Conservation (phyloP, 2,888 invertebrate genomes). For the Tholera decimalis region DNA sequence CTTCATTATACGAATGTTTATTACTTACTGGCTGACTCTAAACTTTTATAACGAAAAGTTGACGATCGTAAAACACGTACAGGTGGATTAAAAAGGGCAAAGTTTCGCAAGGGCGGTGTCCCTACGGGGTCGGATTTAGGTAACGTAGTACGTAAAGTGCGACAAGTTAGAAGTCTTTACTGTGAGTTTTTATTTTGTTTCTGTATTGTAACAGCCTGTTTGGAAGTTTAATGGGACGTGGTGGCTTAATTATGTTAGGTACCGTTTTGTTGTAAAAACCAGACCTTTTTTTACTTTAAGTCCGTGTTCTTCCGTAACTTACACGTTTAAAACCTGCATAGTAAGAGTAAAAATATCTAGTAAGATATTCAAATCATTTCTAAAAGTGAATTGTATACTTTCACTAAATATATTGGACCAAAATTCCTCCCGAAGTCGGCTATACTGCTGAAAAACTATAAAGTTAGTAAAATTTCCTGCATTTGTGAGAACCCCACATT, state of each 20-base stretch:
- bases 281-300: neutral
- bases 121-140: constrained; percentile 64
- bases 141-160: constrained; percentile 62
- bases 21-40: constrained; percentile 70
- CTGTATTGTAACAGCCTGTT: constrained; percentile 65
- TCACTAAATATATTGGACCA: neutral
- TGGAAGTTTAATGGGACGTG: constrained; percentile 58
- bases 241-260: constrained; percentile 53
- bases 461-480: neutral
- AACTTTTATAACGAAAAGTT: constrained; percentile 87
- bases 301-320: neutral
- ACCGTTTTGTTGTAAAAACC: constrained; percentile 16
- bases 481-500: constrained; percentile 4
- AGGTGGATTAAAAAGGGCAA: constrained; percentile 86
- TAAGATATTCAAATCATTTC: neutral
- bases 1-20: constrained; percentile 79
- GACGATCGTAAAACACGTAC: constrained; percentile 86
- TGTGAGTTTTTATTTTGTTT: constrained; percentile 65
- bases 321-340: neutral
- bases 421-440: neutral
- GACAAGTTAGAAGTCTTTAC: constrained; percentile 63
- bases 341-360: neutral
- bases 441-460: neutral
- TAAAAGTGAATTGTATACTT: too few species aligned
- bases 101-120: constrained; percentile 66